Percentiles rank a stretch among this genome's conserved stretches.
Conservation (phyloP, 2,797 vertebrate species). For the Eremophila alpestris region DNA sequence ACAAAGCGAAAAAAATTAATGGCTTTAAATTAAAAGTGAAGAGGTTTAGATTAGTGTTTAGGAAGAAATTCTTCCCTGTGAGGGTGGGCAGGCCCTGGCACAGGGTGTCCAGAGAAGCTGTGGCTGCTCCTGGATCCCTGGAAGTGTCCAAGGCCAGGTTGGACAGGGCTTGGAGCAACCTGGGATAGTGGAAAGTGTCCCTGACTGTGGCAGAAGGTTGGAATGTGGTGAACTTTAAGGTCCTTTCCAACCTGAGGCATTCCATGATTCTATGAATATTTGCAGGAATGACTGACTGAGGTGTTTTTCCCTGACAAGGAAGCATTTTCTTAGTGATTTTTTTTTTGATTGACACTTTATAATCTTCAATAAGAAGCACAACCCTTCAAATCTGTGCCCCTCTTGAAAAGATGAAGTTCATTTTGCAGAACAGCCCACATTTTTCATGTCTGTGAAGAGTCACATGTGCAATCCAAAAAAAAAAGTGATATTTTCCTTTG, state of each 20-base stretch:
- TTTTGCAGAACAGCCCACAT: not conserved
- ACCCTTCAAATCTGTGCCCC: not conserved
- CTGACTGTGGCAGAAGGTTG: not conserved
- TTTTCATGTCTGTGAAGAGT: not conserved
- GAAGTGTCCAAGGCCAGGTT: not conserved
- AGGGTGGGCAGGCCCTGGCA: accelerated
- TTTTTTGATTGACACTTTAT: not conserved
- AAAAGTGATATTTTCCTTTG: not conserved
- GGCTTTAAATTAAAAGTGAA: not conserved
- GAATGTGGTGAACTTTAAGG: not conserved
- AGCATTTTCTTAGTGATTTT: not conserved
- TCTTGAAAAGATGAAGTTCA: not conserved
- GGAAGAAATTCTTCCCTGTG: not conserved
- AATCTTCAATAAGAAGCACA: not conserved
- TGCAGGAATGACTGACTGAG: not conserved
- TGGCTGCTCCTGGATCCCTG: not conserved
- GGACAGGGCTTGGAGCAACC: accelerated
- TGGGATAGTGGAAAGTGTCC: accelerated
- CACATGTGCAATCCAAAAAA: not conserved
- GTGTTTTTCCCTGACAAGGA: not conserved
- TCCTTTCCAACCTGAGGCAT: not conserved
- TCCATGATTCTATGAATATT: not conserved
- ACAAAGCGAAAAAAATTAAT: not conserved
- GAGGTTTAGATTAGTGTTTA: not conserved
- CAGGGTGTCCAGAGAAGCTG: not conserved